These are phyloP conservation scores for Galemys pyrenaicus DNA, from an alignment of 2,113 vertebrate species.

Conservation along the genomic window DNA sequence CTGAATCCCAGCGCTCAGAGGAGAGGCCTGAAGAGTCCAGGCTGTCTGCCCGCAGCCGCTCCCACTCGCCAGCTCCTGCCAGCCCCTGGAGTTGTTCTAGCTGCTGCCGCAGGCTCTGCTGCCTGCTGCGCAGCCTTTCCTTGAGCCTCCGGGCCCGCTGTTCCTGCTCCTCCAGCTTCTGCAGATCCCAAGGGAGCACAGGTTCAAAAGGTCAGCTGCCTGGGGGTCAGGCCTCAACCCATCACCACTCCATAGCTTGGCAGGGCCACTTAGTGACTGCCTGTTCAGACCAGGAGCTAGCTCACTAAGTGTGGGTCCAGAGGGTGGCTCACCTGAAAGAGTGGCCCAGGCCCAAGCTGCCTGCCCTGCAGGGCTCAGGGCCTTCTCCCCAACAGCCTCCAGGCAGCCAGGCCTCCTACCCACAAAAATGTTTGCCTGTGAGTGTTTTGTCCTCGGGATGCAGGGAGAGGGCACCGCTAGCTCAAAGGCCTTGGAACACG, in stretches of 20 bases:
- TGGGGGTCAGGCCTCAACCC: background rate
- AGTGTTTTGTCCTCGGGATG: background rate
- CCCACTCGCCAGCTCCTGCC: background rate
- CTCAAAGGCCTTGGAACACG: background rate
- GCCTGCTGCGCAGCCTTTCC: slow-evolving; percentile 89
- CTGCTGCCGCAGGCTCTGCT: slow-evolving; percentile 88
- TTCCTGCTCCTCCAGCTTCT: slow-evolving; percentile 95
- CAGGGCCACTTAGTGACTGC: background rate
- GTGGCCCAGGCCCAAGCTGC: too few species aligned
- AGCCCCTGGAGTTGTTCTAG: slow-evolving; percentile 88
- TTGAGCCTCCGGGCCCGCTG: slow-evolving; percentile 89
- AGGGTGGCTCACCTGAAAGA: too few species aligned
- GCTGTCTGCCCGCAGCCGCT: slow-evolving; percentile 91
- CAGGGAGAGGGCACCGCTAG: background rate
- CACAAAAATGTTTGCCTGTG: background rate
- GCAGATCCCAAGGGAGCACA: background rate
- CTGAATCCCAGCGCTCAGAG: slow-evolving; percentile 92
- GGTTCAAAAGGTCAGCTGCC: background rate
- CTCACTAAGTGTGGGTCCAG: background rate
- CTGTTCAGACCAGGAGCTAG: background rate
- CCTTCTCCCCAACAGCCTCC: background rate
- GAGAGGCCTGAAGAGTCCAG: slow-evolving; percentile 91
- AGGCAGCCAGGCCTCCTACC: background rate
- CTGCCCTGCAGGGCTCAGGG: too few species aligned
- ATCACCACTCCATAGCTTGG: rapidly evolving